Base-by-base conservation (phyloP, 1,140 invertebrate genomes). In the Lutraria rhynchaena region DNA sequence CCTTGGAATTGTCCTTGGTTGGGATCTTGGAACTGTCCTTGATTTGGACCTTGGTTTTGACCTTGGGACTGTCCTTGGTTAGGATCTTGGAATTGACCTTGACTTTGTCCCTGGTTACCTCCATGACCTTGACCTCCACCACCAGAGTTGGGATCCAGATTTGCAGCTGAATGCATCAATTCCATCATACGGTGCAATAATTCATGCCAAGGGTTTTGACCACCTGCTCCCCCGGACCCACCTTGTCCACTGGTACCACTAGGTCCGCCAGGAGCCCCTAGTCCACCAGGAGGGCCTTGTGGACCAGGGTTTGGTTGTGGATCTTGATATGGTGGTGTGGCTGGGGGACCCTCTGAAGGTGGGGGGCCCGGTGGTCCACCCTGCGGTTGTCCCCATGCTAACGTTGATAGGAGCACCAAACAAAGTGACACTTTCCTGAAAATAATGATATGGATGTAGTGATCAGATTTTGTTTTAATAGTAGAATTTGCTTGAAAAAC, bases 381-480 rank as follows among this genome's bases (percentile, higher is more conserved):
- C 31, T 55, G 71, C 31, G 75, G 61, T 65, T 80, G 76, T 13
- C 24, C 63, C 24, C 17, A 53, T 49, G 53, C 76, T n/a, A 53
- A 7, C 19, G 61, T 4, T 29, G 37, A 29, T 17, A 70, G 51
- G 31, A 80, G 29, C 2, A 70, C 11, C 44, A 70, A 44, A 55
- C 31, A 58, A 31, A 80, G 15, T 37, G 31, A 31, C 46, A 46
- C 55, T 46, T 49, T 80, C 76, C 76, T 80, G 76, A 44, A 80
- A 80, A 13, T 9, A 29, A 2, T 7, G 17, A 75, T n/a, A n/a
- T n/a, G n/a, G n/a, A n/a, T n/a, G n/a, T n/a, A n/a, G n/a, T n/a
- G n/a, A n/a, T n/a, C n/a, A n/a, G n/a, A n/a, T n/a, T n/a, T n/a
- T n/a, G n/a, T n/a, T n/a, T n/a, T n/a, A n/a, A n/a, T n/a, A n/a